phyloP scores from a whole-genome alignment of 2,888 invertebrate species.

The Phortica magna region DNA sequence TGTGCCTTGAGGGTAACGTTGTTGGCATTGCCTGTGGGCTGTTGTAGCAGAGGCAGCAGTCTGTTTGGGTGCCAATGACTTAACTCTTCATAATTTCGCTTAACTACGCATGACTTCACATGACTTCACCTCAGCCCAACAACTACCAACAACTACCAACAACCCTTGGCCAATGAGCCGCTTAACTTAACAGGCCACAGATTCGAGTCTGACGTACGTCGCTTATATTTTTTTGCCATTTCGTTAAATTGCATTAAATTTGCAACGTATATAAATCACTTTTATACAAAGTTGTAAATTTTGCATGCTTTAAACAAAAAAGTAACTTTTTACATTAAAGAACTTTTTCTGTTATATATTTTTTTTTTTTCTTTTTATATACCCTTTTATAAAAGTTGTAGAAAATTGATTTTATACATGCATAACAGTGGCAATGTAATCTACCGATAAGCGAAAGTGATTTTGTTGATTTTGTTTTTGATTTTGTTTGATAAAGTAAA shows the following conservation, averaged over 20 bases:
- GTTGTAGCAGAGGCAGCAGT: not conserved
- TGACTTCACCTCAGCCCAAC: not conserved
- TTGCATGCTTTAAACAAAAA: constrained; percentile 9
- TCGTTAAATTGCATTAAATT: constrained; percentile 8
- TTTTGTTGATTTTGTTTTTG: too few species aligned
- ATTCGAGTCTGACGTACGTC: not conserved
- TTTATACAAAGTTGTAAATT: not conserved
- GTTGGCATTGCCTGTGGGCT: not conserved
- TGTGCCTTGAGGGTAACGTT: not conserved
- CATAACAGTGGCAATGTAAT: not conserved
- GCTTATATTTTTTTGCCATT: not conserved
- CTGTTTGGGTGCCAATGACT: constrained; percentile 1
- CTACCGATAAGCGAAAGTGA: not conserved
- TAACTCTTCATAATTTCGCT: not conserved
- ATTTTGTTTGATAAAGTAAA: not conserved
- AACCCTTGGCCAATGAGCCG: too few species aligned
- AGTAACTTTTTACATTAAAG: constrained; percentile 8
- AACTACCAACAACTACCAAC: too few species aligned
- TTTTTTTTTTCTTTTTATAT: not conserved
- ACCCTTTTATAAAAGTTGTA: not conserved
- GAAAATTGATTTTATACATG: not conserved
- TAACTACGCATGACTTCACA: not conserved
- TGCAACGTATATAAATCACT: constrained; percentile 26
- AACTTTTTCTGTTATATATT: not conserved
- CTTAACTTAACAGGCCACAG: too few species aligned